Conservation (phyloP, 2,113 vertebrate species). For the Propithecus coquereli region DNA sequence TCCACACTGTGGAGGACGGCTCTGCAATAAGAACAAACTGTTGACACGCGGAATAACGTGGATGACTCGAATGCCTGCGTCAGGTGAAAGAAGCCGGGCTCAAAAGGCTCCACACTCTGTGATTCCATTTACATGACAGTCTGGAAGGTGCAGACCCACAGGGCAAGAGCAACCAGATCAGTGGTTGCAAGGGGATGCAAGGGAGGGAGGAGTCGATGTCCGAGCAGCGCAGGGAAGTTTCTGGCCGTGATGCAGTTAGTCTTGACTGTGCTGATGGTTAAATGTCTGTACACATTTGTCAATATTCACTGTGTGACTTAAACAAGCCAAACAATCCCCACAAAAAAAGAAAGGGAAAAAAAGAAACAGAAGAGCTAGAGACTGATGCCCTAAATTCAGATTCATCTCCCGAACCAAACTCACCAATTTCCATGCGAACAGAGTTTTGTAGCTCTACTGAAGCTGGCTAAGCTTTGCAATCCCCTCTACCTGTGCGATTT, state of each 20-base stretch:
- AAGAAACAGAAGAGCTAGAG: neutral
- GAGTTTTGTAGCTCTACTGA: neutral
- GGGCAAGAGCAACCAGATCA: fast-evolving
- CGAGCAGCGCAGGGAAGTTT: no score
- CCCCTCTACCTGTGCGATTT: neutral
- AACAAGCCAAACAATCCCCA: neutral
- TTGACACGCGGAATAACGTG: fast-evolving
- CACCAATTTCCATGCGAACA: neutral
- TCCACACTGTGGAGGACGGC: fast-evolving
- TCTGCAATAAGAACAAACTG: neutral
- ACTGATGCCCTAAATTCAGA: neutral
- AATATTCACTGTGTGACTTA: neutral
- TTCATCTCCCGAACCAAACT: neutral
- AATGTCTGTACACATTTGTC: neutral
- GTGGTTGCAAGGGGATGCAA: neutral
- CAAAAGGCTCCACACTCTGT: fast-evolving
- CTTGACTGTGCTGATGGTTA: no score
- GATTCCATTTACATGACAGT: neutral
- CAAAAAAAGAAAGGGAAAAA: neutral
- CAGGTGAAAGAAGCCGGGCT: neutral
- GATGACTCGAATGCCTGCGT: neutral
- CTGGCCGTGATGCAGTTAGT: neutral
- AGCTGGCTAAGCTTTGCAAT: neutral
- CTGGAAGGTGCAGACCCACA: neutral
- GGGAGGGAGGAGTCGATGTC: neutral